A percentile compares a stretch with the other conserved stretches of the same genome.
Conservation (phyloP, 2,113 vertebrate species). For the Brachypteracias leptosomus region DNA sequence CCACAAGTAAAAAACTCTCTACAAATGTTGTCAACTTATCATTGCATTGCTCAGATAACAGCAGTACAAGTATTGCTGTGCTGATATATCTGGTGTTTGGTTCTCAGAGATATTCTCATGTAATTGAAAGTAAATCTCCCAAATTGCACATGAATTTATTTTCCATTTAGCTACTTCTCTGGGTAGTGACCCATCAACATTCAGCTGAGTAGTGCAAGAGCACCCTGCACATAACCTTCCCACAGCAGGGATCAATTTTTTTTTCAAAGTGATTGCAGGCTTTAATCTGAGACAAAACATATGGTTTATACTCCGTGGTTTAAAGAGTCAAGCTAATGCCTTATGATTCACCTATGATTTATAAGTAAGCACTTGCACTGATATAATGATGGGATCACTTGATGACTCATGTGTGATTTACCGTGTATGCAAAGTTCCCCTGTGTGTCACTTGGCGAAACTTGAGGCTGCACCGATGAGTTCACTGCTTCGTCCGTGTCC, state of each 20-base stretch:
- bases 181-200: neutral
- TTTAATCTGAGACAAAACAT: constrained; percentile 17
- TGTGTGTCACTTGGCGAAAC: neutral
- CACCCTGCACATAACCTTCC: neutral
- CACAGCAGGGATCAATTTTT: neutral
- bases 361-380: neutral
- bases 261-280: neutral
- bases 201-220: neutral
- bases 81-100: neutral
- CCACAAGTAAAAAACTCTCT: neutral
- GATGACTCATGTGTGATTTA: neutral
- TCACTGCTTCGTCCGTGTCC: accelerated
- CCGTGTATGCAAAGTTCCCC: neutral
- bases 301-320: neutral
- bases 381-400: neutral
- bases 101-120: neutral
- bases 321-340: neutral
- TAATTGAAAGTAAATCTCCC: neutral
- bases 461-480: neutral
- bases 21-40: neutral
- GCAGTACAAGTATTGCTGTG: neutral
- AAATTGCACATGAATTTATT: neutral
- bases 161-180: neutral
- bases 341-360: constrained; percentile 36
- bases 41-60: neutral